Evolutionary conservation across 2,113 vertebrate genomes (phyloP), one percentile per base, ranked within the genome.

Genomic region (Pristiophorus japonicus): DNA sequence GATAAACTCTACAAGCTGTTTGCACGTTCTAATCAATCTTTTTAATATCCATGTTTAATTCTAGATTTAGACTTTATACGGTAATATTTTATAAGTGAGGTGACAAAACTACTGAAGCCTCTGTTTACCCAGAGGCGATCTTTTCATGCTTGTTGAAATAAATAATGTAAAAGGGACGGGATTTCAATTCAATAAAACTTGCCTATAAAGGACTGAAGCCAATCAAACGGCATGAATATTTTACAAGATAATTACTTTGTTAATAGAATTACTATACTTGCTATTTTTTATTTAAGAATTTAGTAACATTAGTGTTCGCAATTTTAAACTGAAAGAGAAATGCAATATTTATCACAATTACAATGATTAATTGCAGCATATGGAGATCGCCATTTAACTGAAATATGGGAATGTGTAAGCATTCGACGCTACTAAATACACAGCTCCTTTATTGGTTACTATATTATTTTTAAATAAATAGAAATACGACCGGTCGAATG

Each of bases 191-290:
- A 94, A 94, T 94, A 94, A 73, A 94, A 94, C 66, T 67, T 51
- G 93, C 38, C 93, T 94, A 94, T 94, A 94, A 94, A 94, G 59
- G 66, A 94, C 93, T 73, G 93, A 73, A 94, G 93, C 93, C 93
- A 94, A 97, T 96, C 96, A 97, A 96, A 97, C 96, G 96, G 96
- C 97, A 97, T 97, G 97, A 98, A 98, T 98, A 98, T 98, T 98
- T 98, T 97, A 98, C 96, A 96, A 96, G 97, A 97, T 97, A 97
- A 97, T 97, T 97, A 97, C 98, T 97, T 97, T 97, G 96, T 96
- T 94, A 94, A 94, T 94, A 94, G 93, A 94, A 94, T 94, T 94
- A 67, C 65, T 94, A 47, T 94, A 94, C 93, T 94, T 94, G 93
- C 93, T 94, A 94, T 94, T 94, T 92, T 92, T 94, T 94, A 94